phyloP scores from a whole-genome alignment of 2,797 vertebrate genomes.

The Pipistrellus pygmaeus region DNA sequence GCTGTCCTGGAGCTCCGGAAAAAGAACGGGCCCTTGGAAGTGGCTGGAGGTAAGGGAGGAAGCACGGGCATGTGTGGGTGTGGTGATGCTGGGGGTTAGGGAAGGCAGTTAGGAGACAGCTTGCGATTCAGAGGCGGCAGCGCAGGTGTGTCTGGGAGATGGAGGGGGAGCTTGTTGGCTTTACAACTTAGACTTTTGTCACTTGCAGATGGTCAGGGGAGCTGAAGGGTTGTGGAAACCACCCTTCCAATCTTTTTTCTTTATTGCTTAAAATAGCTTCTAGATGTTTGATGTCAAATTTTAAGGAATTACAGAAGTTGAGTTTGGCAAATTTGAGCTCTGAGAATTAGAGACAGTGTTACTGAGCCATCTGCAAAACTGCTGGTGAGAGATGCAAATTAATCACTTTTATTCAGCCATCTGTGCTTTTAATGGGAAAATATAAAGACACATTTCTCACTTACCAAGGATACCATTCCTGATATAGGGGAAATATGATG shows the following conservation, averaged over 20 bases:
- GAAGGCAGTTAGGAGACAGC: background rate
- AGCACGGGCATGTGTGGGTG: background rate
- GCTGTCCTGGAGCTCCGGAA: conserved; percentile 95
- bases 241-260: conserved; percentile 53
- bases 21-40: conserved; percentile 97
- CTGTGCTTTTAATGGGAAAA: conserved; percentile 82
- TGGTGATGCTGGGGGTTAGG: fast-evolving
- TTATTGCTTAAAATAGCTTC: conserved; percentile 58
- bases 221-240: background rate
- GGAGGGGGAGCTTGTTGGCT: background rate
- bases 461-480: background rate
- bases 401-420: conserved; percentile 77
- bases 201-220: background rate
- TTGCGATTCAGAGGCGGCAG: background rate
- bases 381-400: conserved; percentile 78
- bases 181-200: background rate
- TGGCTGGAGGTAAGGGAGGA: conserved; percentile 93
- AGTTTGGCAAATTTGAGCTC: conserved; percentile 66
- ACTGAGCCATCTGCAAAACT: conserved; percentile 78
- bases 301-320: conserved; percentile 77
- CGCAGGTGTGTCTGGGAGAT: fast-evolving
- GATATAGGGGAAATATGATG: background rate
- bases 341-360: conserved; percentile 68
- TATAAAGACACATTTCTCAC: conserved; percentile 66
- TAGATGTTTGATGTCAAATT: conserved; percentile 73